Evolutionary conservation across 2,888 invertebrate genomes (phyloP), one percentile per base, ranked within the genome.

Genomic region (Cybosia mesomella): DNA sequence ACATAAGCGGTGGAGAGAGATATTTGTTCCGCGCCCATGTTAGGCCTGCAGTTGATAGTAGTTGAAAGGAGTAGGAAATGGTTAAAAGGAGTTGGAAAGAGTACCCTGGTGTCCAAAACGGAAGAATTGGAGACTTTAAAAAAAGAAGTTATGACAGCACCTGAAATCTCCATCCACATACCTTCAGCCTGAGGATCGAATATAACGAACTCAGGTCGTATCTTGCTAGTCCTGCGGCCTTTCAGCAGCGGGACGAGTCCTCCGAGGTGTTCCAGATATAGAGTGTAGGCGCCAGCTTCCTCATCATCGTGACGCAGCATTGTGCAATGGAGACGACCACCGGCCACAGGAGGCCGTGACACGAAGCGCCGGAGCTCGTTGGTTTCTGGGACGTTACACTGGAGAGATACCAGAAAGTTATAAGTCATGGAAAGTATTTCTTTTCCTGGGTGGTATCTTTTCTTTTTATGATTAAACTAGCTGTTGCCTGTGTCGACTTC

Each of bases 191-290:
- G 98, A 2, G 98, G 98, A 92, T 98, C 98, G 88, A 98, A 98
- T 85, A 99, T 99, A 68, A 99, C 98, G 91, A 99, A 99, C 92
- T 99, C 99, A 0, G 99, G 99, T 67, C 99, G 96, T 77, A 99
- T 98, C 94, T 99, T 99, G 91, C 99, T 99, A 71, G 98, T 99
- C 72, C 99, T 95, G 83, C 99, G 98, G 28, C 99, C 99, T 89
- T 99, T 99, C 18, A 99, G 95, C 66, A 99, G 95, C 0, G 99
- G 99, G 76, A 99, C 98, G 61, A 99, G 95, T 0, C 99, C 99
- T 4, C 99, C 99, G 49, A 99, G 95, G 91, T 99, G 99, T 90
- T 99, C 99, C 81, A 99, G 95, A 91, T 99, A 99, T 18, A 98
- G 93, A 0, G 98, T 98, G 88, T 98, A 98, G 80, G 98, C 98